Evolutionary conservation across 1,140 invertebrate species (phyloP).

Genomic region (Coenobita brevimanus): DNA sequence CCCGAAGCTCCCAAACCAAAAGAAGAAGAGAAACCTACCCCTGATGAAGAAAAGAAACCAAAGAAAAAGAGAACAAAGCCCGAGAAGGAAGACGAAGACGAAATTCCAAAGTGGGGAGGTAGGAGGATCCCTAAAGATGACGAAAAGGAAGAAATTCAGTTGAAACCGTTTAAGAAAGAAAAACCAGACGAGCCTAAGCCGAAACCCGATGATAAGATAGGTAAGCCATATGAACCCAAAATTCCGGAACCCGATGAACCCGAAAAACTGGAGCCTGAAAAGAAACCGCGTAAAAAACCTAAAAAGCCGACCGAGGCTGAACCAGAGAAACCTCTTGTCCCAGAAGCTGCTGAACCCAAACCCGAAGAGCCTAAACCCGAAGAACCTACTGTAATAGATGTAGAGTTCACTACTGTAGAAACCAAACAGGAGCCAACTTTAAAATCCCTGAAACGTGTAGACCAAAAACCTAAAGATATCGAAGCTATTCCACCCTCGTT

Average conservation of each 20-base stretch:
- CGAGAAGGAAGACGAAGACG: conserved; percentile 50
- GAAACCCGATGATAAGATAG: conserved; percentile 73
- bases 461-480: conserved; percentile 64
- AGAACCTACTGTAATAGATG: conserved; percentile 39
- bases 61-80: conserved; percentile 46
- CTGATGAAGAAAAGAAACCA: conserved; percentile 35
- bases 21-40: conserved; percentile 41
- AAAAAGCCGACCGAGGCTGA: conserved; percentile 42
- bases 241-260: conserved; percentile 53
- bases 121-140: conserved; percentile 53
- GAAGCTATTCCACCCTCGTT: conserved; percentile 80
- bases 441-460: conserved; percentile 48
- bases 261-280: conserved; percentile 37
- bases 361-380: neutral
- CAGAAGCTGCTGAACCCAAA: too few species aligned
- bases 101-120: conserved; percentile 38
- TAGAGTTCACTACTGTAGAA: neutral
- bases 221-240: conserved; percentile 59
- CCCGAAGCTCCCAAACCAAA: conserved; percentile 19
- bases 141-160: conserved; percentile 72
- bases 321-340: too few species aligned
- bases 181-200: conserved; percentile 68
- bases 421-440: conserved; percentile 33
- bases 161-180: conserved; percentile 74
- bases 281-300: conserved; percentile 37